phyloP scores from a whole-genome alignment of 1,140 invertebrate genomes.

The Melanaphis sacchari region DNA sequence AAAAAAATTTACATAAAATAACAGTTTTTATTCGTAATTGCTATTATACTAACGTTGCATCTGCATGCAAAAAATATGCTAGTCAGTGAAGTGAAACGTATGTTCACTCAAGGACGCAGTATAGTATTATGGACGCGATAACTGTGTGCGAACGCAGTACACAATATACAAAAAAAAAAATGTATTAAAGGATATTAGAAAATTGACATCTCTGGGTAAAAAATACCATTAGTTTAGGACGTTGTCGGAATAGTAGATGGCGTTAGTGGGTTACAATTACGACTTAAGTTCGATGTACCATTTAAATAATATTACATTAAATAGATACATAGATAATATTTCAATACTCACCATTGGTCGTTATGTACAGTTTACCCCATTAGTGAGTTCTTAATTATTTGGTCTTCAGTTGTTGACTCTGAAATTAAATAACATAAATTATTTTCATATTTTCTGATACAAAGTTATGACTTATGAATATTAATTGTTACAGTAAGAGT shows the following conservation, averaged over 20 bases:
- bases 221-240: background rate
- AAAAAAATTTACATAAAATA: background rate
- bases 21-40: background rate
- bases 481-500: background rate
- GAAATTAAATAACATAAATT: conserved; percentile 22
- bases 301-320: background rate
- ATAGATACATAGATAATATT: no score
- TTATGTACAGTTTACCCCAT: conserved; percentile 29
- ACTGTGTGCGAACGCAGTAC: background rate
- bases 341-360: conserved; percentile 32
- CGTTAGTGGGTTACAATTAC: background rate
- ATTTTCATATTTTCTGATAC: background rate
- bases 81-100: background rate
- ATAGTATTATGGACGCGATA: background rate
- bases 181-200: background rate
- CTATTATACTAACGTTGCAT: background rate
- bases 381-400: conserved; percentile 24
- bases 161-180: background rate
- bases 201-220: conserved; percentile 14
- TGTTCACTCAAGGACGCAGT: background rate
- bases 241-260: background rate
- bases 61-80: background rate
- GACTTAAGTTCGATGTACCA: background rate
- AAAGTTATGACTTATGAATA: background rate
- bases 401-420: conserved; percentile 46